Percentiles rank a stretch among this genome's conserved stretches.
phyloP scores from a whole-genome alignment of 2,797 vertebrate genomes.

The Yasuhikotakia modesta region DNA sequence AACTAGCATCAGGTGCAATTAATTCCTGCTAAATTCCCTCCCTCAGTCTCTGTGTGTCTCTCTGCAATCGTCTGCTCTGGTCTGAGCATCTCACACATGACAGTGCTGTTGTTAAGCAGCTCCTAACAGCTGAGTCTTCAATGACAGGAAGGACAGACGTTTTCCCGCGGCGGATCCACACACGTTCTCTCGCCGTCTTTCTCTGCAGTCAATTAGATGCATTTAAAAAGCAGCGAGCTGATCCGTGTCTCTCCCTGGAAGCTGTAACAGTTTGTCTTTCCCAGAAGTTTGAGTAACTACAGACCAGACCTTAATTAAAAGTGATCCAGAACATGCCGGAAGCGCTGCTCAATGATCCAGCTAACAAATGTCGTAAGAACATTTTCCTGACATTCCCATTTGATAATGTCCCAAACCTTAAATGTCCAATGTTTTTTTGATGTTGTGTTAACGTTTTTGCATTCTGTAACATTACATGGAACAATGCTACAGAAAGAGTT shows the following conservation, averaged over 20 bases:
- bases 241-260: conserved; percentile 16
- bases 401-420: too few relatives aligned
- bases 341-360: too few relatives aligned
- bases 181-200: conserved; percentile 18
- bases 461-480: too few relatives aligned
- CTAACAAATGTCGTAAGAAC: too few relatives aligned
- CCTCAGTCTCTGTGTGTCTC: conserved; percentile 5
- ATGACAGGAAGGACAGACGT: conserved; percentile 49
- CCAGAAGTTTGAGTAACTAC: conserved; percentile 42
- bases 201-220: too few relatives aligned
- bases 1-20: background rate
- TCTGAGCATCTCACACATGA: conserved; percentile 5
- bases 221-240: conserved; percentile 23
- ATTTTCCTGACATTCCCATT: too few relatives aligned
- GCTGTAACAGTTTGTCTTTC: conserved; percentile 50
- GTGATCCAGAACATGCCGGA: conserved; percentile 37
- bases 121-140: conserved; percentile 47
- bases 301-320: conserved; percentile 50
- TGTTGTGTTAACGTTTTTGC: too few relatives aligned
- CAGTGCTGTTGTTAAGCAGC: conserved; percentile 26
- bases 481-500: too few relatives aligned
- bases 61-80: conserved; percentile 28
- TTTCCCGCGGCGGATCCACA: conserved; percentile 37
- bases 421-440: too few relatives aligned
- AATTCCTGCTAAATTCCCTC: background rate